Evolutionary conservation across 2,113 vertebrate species (phyloP), one percentile per base, ranked within the genome.

Genomic region (Brachionichthys hirsutus): DNA sequence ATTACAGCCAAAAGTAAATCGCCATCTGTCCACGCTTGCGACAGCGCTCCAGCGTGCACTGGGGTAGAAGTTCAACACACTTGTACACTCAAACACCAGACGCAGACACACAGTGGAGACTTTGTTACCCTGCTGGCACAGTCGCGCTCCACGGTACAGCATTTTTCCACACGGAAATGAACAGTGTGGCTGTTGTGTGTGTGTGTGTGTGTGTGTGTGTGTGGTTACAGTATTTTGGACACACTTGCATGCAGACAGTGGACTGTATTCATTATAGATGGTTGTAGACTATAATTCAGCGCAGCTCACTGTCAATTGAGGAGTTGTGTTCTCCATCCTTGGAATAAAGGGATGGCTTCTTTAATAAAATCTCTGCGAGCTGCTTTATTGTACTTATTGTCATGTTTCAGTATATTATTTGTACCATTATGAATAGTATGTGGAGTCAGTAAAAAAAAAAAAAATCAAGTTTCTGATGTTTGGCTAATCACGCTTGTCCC

Each of bases 131-230:
- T 3, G 55, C 52, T 82, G 74, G 76, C 80, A 70, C 68, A 38
- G 75, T 45, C 47, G 44, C 51, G 68, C 62, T 73, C 72, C 73
- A 70, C 48, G 8, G 75, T 71, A 71, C 63, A 36, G 62, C 64
- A 42, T 79, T 76, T 86, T 89, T 86, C 81, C 85, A 83, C 54
- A 54, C 65, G 15, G 70, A 34, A 44, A n/a, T 45, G 67, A 84
- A 87, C 87, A 87, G 73, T 75, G 79, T 17, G 69, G 57, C 53
- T 17, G 59, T 82, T 88, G 69, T 85, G 67, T 30, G 62, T 54
- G 75, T 24, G 64, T n/a, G n/a, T n/a, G n/a, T n/a, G n/a, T n/a
- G n/a, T n/a, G n/a, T 88, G 69, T 85, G 67, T 30, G 62, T 54
- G 75, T 24, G 64, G 56, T 53, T 62, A 53, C 52, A 50, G 54